Evolutionary conservation across 1,140 invertebrate genomes (phyloP), one percentile per base, ranked within the genome.

Genomic region (Cylas formicarius): DNA sequence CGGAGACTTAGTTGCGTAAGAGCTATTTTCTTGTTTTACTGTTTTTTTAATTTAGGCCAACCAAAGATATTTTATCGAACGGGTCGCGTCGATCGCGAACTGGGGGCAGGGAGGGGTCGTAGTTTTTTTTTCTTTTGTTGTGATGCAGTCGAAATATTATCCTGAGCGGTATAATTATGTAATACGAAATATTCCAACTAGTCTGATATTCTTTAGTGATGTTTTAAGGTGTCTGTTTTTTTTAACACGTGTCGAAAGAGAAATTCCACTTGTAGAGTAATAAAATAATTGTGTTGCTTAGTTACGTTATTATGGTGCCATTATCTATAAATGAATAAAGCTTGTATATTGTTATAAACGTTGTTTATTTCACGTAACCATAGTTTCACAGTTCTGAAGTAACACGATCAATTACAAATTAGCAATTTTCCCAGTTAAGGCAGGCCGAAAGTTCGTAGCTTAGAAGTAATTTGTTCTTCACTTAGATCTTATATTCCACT

Each of bases 281-380:
- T 44, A 38, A 34, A 34, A 38, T 44, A 29, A 33, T 48, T 48
- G 40, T 52, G 44, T 43, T 22, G 28, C 31, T 31, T 43, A 31
- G 39, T 34, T 45, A 44, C 51, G 51, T 44, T 44, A 52, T 53
- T 48, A 44, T 46, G 54, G 54, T 56, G 54, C 54, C 54, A 56
- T 56, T 56, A 53, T 49, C 48, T 44, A 56, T 53, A 53, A 29
- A 3, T 16, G 10, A 53, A 56, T 56, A 56, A 56, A 53, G 54
- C 54, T 56, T 56, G 54, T 56, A 56, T 49, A 54, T 56, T 56
- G 54, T 56, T 56, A 21, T 19, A n/a, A n/a, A n/a, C n/a, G n/a
- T n/a, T n/a, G n/a, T n/a, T n/a, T n/a, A n/a, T n/a, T n/a, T n/a
- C n/a, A n/a, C n/a, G n/a, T n/a, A n/a, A n/a, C n/a, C n/a, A n/a